Base-by-base conservation (phyloP, 1,140 invertebrate genomes). In the Ganaspis sp. region DNA sequence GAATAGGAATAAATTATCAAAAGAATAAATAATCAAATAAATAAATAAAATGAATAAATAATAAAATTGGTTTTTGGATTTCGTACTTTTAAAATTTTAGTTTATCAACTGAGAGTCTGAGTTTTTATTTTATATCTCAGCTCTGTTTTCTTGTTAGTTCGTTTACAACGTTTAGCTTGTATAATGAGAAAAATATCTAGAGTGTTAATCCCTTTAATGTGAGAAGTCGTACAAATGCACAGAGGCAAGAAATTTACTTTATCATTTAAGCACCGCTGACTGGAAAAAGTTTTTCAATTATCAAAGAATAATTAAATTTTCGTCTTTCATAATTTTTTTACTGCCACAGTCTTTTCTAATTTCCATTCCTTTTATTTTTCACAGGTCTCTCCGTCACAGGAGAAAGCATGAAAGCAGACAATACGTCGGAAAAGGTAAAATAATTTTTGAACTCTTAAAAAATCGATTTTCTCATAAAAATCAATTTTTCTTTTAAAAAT, bases 401-500 rank as follows among this genome's bases (percentile, higher is more conserved):
- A 5, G 90, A 91, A 76, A 85, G 77, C 70, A 89, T 88, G 23
- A 91, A 89, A 81, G 79, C 86, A 17, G 90, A 91, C 77, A 88
- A 85, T 71, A 76, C 81, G 21, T 87, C 87, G 34, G 90, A 91
- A 11, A 91, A 90, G 83, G 86, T 89, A 80, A 78, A 49, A 77
- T 15, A 17, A 6, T 34, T 34, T 34, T 34, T n/a, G n/a, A n/a
- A n/a, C n/a, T n/a, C n/a, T n/a, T n/a, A 45, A 45, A 15, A 45
- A 45, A 15, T 45, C 12, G 12, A 45, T 45, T 45, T n/a, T 45
- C 11, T 45, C 69, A 58, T 37, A 69, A 69, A 70, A 53, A 17
- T n/a, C n/a, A n/a, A n/a, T n/a, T n/a, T n/a, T n/a, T n/a, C n/a
- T n/a, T n/a, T n/a, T n/a, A n/a, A n/a, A n/a, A n/a, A n/a, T n/a